Conservation (phyloP, 2,113 vertebrate genomes). For the Peromyscus californicus region DNA sequence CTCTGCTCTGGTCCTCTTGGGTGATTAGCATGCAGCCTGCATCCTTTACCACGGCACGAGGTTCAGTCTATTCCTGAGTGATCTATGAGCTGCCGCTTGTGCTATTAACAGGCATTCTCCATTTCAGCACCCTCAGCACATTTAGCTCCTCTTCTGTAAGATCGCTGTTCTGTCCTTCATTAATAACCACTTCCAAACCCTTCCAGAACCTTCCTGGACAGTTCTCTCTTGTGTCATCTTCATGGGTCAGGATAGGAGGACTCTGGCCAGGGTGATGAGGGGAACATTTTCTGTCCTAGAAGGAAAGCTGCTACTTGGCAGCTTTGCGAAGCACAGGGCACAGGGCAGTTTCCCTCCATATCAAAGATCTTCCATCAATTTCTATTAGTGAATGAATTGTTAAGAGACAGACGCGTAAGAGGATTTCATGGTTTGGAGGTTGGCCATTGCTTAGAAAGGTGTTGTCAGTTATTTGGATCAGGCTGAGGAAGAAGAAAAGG, state of each 20-base stretch:
- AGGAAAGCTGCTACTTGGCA: neutral
- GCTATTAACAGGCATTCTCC: conserved; percentile 73
- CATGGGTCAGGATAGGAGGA: neutral
- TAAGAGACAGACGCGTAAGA: neutral
- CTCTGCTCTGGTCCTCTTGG: neutral
- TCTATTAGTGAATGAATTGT: conserved; percentile 19
- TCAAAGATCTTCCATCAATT: neutral
- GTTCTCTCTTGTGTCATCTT: neutral
- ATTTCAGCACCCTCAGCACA: conserved; percentile 73
- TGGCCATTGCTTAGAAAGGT: neutral
- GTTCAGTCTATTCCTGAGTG: neutral
- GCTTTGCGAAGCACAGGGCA: neutral
- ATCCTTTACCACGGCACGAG: neutral
- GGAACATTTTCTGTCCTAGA: neutral
- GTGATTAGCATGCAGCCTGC: conserved; percentile 59
- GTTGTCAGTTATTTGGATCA: neutral
- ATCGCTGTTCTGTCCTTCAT: conserved; percentile 23
- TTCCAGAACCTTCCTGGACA: neutral
- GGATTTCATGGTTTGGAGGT: neutral
- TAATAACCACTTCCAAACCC: conserved; percentile 51
- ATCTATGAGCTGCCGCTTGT: conserved; percentile 57
- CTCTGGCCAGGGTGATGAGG: neutral
- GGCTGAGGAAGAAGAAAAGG: neutral
- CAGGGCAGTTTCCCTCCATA: neutral
- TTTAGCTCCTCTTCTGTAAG: conserved; percentile 4